Base-by-base conservation (phyloP, 2,888 invertebrate genomes). In the Platypus cylindrus region DNA sequence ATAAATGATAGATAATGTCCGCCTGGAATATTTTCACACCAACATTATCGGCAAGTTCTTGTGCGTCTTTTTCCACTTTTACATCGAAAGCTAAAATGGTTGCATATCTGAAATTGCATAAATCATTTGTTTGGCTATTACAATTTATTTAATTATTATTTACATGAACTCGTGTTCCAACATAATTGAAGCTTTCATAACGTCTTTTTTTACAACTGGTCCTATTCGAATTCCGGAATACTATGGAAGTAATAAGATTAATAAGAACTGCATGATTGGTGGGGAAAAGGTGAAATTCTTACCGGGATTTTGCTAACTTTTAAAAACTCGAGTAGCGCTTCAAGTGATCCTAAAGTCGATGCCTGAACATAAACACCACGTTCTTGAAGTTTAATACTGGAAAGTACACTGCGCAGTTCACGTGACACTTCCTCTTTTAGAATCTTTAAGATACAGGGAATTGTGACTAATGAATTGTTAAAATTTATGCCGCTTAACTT, bases 181-280 rank as follows among this genome's bases (percentile, higher is more conserved):
- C 98, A 99, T 99, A 47, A 87, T 90, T n/a, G 97, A 95, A 13
- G 97, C 95, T 60, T 91, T 95, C 90, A 97, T 97, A 26, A 99
- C 94, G 66, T 99, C 98, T 59, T 89, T 87, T 64, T 93, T 97
- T 51, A 97, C 98, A 34, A 99, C 95, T 17, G 98, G 98, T 9
- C 98, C 98, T 65, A 99, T 98, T 53, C 95, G 84, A 58, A 99
- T 95, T 36, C 93, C 93, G 28, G 91, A 84, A 63, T 94, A 95
- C 90, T 93, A 73, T n/a, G n/a, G n/a, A n/a, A n/a, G n/a, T n/a
- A n/a, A n/a, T n/a, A n/a, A n/a, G n/a, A n/a, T n/a, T n/a, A n/a
- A n/a, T n/a, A n/a, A n/a, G n/a, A n/a, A n/a, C n/a, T n/a, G n/a
- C n/a, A n/a, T n/a, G n/a, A n/a, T n/a, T n/a, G n/a, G n/a, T n/a